Evolutionary conservation across 2,888 invertebrate genomes (phyloP).

Genomic region (Machimus atricapillus): DNA sequence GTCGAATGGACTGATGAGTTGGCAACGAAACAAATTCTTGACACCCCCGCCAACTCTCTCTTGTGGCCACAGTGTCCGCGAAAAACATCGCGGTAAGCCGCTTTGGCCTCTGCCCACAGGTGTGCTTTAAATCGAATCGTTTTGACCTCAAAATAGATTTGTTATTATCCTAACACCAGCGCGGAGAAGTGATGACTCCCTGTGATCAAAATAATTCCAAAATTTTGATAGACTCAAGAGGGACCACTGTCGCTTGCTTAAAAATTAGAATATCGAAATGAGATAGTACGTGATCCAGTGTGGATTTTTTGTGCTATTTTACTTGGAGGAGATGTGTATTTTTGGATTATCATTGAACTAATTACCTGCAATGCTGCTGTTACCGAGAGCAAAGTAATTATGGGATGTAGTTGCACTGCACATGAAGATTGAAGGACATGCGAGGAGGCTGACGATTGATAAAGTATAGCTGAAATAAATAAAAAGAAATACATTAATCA

Average conservation of each 20-base stretch:
- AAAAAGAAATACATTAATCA: not conserved
- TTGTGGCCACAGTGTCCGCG: not conserved
- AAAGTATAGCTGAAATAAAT: not conserved
- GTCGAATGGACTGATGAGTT: conserved; percentile 6
- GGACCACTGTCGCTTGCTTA: not conserved
- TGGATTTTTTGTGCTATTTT: not conserved
- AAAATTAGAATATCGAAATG: not conserved
- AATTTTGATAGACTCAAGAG: not conserved
- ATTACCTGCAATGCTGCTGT: not conserved
- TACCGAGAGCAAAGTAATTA: not conserved
- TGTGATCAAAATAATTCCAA: conserved; percentile 1
- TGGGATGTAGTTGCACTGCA: not conserved
- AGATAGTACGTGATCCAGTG: not conserved
- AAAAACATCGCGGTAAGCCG: not conserved
- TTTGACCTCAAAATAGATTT: conserved; percentile 21
- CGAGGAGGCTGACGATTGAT: not conserved
- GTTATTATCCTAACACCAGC: not conserved
- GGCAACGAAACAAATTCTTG: not conserved
- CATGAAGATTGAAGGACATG: not conserved
- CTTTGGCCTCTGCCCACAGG: not conserved
- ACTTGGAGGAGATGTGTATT: not conserved
- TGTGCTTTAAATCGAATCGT: conserved; percentile 6
- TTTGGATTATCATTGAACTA: conserved; percentile 36
- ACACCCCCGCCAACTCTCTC: not conserved
- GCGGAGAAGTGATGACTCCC: not conserved